A percentile compares a stretch with the other conserved stretches of the same genome.
Evolutionary conservation across 2,113 vertebrate genomes (phyloP).

Genomic region (Martes martes): DNA sequence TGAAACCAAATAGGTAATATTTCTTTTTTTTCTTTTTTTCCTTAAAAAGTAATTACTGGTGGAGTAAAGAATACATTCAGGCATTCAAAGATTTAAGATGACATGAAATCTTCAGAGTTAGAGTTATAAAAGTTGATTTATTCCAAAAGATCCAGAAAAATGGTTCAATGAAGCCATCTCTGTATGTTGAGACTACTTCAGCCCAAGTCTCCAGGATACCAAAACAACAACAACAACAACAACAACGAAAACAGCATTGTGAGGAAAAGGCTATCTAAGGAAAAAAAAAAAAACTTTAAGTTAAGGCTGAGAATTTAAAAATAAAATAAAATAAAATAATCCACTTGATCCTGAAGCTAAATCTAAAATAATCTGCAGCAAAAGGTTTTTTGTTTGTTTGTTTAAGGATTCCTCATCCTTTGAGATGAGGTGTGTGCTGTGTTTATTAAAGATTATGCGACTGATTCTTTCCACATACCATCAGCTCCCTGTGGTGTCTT

Average conservation of each 20-base stretch:
- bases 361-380: constrained; percentile 43
- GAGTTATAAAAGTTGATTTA: constrained; percentile 74
- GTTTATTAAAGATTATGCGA: constrained; percentile 58
- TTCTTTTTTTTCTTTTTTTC: constrained; percentile 32
- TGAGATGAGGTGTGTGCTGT: constrained; percentile 23
- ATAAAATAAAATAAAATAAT: constrained; percentile 41
- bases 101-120: constrained; percentile 75
- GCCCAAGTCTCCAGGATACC: constrained; percentile 55
- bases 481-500: constrained; percentile 55
- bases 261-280: constrained; percentile 17
- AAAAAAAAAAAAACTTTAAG: constrained; percentile 1
- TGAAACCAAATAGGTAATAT: constrained; percentile 69
- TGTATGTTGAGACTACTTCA: constrained; percentile 52
- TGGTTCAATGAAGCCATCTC: constrained; percentile 58
- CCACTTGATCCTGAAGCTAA: constrained; percentile 41
- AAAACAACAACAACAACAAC: background rate
- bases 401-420: constrained; percentile 32
- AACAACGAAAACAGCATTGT: background rate
- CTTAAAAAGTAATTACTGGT: constrained; percentile 75
- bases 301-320: constrained; percentile 4
- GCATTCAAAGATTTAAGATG: constrained; percentile 74
- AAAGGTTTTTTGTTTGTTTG: background rate
- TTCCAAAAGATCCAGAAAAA: constrained; percentile 46
- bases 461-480: constrained; percentile 69
- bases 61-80: constrained; percentile 68